A percentile compares a stretch with the other conserved stretches of the same genome.
Evolutionary conservation across 2,888 invertebrate genomes (phyloP).

Genomic region (Metopia argyrocephala): DNA sequence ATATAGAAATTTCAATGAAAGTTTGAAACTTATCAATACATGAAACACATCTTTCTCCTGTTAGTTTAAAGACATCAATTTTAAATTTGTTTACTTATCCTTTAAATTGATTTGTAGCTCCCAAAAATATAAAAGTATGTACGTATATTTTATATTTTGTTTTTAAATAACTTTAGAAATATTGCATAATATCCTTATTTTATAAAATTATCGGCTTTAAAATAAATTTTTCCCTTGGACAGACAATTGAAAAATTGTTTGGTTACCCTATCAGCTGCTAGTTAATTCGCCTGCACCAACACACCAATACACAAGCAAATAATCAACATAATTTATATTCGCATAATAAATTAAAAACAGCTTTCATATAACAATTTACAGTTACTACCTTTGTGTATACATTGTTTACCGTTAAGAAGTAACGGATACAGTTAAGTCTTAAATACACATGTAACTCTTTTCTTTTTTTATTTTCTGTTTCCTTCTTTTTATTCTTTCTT

Average conservation of each 20-base stretch:
- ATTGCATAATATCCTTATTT: not conserved
- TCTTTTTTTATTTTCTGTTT: slow-evolving; percentile 10
- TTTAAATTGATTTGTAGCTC: too few relatives aligned
- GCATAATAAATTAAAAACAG: not conserved
- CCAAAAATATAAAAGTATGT: too few relatives aligned
- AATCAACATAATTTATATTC: not conserved
- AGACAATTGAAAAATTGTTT: not conserved
- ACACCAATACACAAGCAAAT: not conserved
- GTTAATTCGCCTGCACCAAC: not conserved
- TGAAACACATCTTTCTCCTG: too few relatives aligned
- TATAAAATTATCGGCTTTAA: not conserved
- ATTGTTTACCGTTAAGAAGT: slow-evolving; percentile 41
- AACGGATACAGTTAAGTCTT: slow-evolving; percentile 61
- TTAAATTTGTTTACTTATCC: too few relatives aligned
- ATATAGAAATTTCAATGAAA: too few relatives aligned
- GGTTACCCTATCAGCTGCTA: not conserved
- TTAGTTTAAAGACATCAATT: too few relatives aligned
- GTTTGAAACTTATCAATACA: too few relatives aligned
- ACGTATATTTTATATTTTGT: too few relatives aligned
- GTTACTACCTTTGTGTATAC: slow-evolving; percentile 33
- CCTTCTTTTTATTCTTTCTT: slow-evolving; percentile 9
- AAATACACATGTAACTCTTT: slow-evolving; percentile 55
- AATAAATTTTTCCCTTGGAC: not conserved
- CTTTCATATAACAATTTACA: slow-evolving; percentile 11
- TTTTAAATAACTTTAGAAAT: too few relatives aligned